These are phyloP conservation scores for Plebejus melissa DNA, from an alignment of 2,888 invertebrate genomes.

Conservation along the genomic window DNA sequence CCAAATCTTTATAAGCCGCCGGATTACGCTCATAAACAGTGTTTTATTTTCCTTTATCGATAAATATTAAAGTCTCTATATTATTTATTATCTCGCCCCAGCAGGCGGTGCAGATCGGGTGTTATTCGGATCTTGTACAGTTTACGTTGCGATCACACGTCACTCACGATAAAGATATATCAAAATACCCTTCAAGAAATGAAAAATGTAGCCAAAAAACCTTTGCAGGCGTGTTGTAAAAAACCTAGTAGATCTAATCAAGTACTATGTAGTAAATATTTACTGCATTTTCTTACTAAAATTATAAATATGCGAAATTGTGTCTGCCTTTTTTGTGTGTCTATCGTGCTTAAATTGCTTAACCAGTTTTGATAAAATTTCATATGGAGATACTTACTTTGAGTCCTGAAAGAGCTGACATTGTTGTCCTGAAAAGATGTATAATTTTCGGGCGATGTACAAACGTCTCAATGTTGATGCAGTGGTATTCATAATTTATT, in stretches of 20 bases:
- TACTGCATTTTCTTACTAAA: neutral
- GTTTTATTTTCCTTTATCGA: constrained; percentile 9
- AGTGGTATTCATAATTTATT: too few relatives aligned
- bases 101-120: neutral
- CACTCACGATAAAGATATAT: neutral
- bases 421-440: too few relatives aligned
- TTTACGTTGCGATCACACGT: neutral
- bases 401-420: too few relatives aligned
- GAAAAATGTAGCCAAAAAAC: neutral
- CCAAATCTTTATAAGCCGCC: constrained; percentile 13
- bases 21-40: constrained; percentile 14
- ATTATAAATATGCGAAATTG: neutral
- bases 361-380: too few relatives aligned
- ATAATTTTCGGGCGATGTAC: neutral
- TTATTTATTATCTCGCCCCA: constrained; percentile 10
- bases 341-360: neutral
- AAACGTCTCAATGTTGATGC: neutral
- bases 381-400: too few relatives aligned
- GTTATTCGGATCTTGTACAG: neutral
- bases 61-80: constrained; percentile 12
- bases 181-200: neutral
- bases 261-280: too few relatives aligned
- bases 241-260: too few relatives aligned
- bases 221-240: neutral
- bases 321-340: neutral